Percentiles rank a stretch among this genome's conserved stretches.
Evolutionary conservation across 2,888 invertebrate genomes (phyloP).

Genomic region (Dioctria rufipes): DNA sequence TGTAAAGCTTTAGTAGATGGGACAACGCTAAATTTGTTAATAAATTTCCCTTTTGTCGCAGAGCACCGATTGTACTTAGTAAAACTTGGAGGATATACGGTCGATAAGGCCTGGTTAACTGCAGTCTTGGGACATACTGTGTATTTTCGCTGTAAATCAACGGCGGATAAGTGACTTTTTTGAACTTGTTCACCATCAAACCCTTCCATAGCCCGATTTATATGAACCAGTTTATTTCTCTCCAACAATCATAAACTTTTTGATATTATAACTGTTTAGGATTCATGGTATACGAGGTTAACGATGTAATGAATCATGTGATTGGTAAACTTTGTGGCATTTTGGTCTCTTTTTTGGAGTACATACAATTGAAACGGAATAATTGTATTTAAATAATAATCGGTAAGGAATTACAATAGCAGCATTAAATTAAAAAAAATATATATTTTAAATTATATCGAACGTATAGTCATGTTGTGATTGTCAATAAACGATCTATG

Average conservation of each 20-base stretch:
- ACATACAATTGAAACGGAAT: too few species aligned
- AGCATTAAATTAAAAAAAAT: too few species aligned
- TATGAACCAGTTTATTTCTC: constrained; percentile 1
- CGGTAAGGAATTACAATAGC: too few species aligned
- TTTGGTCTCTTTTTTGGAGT: too few species aligned
- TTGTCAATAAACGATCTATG: too few species aligned
- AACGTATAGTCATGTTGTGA: too few species aligned
- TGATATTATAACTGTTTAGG: neutral
- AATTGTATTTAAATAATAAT: too few species aligned
- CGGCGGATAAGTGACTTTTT: neutral
- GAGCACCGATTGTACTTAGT: constrained; percentile 40
- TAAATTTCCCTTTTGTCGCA: constrained; percentile 34
- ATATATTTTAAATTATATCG: too few species aligned
- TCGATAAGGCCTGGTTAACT: constrained; percentile 42
- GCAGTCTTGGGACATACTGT: constrained; percentile 21
- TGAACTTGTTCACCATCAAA: neutral
- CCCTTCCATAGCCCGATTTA: neutral
- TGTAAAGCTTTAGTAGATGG: constrained; percentile 15
- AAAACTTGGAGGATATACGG: constrained; percentile 28
- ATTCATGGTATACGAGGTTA: neutral
- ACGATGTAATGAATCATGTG: too few species aligned
- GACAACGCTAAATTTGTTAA: constrained; percentile 38
- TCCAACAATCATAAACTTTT: constrained; percentile 26
- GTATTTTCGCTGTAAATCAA: constrained; percentile 11
- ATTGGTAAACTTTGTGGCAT: too few species aligned